These are phyloP conservation scores for Seira musarum DNA, from an alignment of 2,888 invertebrate genomes.

Conservation along the genomic window DNA sequence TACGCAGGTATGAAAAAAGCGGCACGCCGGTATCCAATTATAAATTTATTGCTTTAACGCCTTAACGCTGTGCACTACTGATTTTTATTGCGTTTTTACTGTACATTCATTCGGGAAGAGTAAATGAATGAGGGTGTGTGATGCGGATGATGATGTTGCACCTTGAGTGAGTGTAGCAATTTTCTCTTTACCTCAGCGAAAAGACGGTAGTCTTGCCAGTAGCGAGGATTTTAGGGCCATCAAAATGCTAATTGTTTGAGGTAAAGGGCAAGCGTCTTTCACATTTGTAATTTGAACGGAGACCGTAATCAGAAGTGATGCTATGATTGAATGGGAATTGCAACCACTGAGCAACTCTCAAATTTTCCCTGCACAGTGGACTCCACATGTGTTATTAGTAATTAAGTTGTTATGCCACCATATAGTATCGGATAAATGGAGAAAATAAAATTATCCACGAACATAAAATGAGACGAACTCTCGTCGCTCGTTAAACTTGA, in stretches of 20 bases:
- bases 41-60: conserved; percentile 15
- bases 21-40: conserved; percentile 12
- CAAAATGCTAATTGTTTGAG: no score
- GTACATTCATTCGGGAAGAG: neutral
- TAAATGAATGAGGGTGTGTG: neutral
- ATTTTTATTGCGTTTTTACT: conserved; percentile 14
- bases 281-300: no score
- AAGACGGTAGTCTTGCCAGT: neutral
- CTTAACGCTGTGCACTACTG: conserved; percentile 14
- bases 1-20: conserved; percentile 2
- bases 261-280: neutral
- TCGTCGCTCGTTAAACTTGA: no score
- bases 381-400: no score
- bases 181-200: neutral
- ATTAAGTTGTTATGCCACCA: no score
- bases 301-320: no score
- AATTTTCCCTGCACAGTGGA: no score
- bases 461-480: no score
- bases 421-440: no score
- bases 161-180: neutral
- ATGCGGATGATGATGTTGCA: neutral
- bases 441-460: no score
- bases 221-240: neutral
- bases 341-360: no score
- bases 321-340: no score